These are phyloP conservation scores for Caerostris extrusa DNA, from an alignment of 1,140 invertebrate genomes.

Conservation along the genomic window DNA sequence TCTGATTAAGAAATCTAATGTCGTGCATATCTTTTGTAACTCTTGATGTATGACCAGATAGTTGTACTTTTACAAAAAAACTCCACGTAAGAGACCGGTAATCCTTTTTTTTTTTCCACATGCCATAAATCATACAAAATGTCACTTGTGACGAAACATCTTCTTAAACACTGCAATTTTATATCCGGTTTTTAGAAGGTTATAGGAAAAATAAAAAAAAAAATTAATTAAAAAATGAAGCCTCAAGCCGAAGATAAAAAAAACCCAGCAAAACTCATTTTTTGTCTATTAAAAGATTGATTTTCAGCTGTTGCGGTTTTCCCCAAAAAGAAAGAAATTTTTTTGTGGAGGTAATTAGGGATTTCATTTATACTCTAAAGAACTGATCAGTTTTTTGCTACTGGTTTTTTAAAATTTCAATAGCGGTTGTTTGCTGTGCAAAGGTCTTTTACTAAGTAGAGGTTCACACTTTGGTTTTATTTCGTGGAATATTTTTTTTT, in stretches of 20 bases:
- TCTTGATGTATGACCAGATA: too few relatives aligned
- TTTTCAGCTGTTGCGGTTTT: conserved; percentile 22
- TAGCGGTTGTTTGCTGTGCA: background rate
- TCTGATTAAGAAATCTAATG: too few relatives aligned
- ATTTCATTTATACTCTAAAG: background rate
- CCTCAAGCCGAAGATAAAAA: background rate
- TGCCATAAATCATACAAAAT: background rate
- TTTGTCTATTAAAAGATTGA: conserved; percentile 16
- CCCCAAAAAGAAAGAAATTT: background rate
- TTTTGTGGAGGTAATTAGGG: background rate
- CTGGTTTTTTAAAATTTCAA: background rate
- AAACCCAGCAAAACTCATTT: background rate
- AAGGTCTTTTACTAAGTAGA: background rate
- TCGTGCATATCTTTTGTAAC: too few relatives aligned
- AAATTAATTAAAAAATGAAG: background rate
- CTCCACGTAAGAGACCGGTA: background rate
- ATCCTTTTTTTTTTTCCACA: background rate
- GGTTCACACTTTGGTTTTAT: background rate
- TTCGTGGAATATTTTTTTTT: background rate
- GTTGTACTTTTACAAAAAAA: too few relatives aligned
- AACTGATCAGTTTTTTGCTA: background rate
- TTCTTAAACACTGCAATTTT: background rate
- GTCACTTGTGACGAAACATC: background rate
- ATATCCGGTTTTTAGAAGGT: background rate
- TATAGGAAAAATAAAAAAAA: background rate